Evolutionary conservation across 2,113 vertebrate genomes (phyloP).

Genomic region (Ceyx margarethae): DNA sequence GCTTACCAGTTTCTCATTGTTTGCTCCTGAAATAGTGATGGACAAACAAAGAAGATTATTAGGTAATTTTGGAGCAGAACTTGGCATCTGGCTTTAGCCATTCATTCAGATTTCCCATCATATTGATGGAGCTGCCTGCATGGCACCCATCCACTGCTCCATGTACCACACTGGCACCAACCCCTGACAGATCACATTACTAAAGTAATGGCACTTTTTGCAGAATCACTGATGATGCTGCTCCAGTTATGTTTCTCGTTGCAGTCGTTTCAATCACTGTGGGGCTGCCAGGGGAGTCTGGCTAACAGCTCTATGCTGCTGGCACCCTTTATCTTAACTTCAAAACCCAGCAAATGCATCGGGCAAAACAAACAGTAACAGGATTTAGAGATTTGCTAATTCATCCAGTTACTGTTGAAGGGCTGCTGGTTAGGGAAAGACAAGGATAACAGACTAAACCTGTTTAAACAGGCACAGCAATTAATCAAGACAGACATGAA

Average conservation of each 20-base stretch:
- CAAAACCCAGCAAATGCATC: neutral
- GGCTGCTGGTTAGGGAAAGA: neutral
- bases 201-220: neutral
- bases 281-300: accelerated
- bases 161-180: neutral
- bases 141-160: neutral
- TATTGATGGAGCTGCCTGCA: neutral
- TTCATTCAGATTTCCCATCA: neutral
- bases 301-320: neutral
- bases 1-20: neutral
- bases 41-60: neutral
- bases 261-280: neutral
- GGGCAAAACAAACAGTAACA: neutral
- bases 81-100: neutral
- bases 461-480: neutral
- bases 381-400: neutral
- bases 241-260: neutral
- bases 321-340: neutral
- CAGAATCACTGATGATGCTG: neutral
- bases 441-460: accelerated
- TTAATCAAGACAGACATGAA: neutral
- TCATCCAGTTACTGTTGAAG: neutral
- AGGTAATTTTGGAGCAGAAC: neutral
- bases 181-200: neutral
- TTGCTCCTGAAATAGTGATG: neutral